phyloP scores from a whole-genome alignment of 2,888 invertebrate genomes.

The Patella ulyssiponensis region DNA sequence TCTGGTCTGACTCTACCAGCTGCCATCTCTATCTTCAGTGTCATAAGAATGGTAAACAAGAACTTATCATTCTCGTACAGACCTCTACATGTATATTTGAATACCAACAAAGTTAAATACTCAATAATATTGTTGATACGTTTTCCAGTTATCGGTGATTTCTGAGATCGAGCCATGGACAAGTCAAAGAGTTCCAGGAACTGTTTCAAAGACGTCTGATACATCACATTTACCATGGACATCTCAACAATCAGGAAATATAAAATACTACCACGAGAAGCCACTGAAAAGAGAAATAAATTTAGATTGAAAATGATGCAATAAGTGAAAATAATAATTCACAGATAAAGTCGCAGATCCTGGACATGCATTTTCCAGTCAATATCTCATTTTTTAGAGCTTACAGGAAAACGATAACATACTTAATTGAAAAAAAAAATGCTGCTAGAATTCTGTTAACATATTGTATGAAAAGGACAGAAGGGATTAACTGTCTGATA shows the following conservation, averaged over 20 bases:
- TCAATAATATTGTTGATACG: conserved; percentile 86
- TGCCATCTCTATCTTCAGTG: conserved; percentile 94
- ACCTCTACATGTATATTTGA: conserved; percentile 92
- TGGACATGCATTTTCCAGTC: neutral
- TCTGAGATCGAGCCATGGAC: conserved; percentile 88
- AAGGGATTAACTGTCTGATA: too few relatives aligned
- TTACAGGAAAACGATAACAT: too few relatives aligned
- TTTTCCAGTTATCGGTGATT: conserved; percentile 87
- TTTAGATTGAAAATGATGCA: neutral
- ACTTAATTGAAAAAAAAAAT: too few relatives aligned
- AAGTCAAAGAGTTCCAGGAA: conserved; percentile 94
- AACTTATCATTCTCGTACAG: conserved; percentile 94
- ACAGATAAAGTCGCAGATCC: too few relatives aligned
- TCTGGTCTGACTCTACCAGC: conserved; percentile 86
- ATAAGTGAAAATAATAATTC: too few relatives aligned
- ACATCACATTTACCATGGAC: conserved; percentile 97
- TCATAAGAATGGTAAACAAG: conserved; percentile 92
- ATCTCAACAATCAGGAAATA: conserved; percentile 98
- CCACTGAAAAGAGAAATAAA: conserved; percentile 76
- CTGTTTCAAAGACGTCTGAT: conserved; percentile 95
- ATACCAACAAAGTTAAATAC: conserved; percentile 91
- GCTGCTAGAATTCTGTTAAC: too few relatives aligned
- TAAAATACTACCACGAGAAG: conserved; percentile 92
- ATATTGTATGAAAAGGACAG: too few relatives aligned
- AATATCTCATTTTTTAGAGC: neutral